Conservation (phyloP, 2,888 invertebrate species). For the Lepidocyrtoides sp. region DNA sequence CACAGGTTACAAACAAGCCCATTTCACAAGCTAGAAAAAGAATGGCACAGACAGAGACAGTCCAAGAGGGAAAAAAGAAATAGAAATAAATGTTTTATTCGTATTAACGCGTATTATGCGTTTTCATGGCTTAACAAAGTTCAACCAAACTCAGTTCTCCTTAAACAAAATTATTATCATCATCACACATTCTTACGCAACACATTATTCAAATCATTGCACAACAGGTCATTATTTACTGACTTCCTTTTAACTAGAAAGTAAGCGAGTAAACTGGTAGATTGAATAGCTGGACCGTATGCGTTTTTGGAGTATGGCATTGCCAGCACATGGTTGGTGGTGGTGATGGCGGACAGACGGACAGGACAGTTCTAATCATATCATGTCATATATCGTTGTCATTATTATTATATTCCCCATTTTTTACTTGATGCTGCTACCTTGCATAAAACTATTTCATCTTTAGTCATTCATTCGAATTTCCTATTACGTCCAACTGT, state of each 20-base stretch:
- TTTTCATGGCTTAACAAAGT: neutral
- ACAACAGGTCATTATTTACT: conserved; percentile 56
- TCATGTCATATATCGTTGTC: conserved; percentile 21
- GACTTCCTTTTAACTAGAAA: conserved; percentile 27
- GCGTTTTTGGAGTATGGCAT: too few relatives aligned
- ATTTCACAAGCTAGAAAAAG: neutral
- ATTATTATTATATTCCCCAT: conserved; percentile 27
- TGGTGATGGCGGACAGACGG: too few relatives aligned
- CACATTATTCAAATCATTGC: conserved; percentile 61
- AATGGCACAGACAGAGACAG: too few relatives aligned
- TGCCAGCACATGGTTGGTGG: neutral
- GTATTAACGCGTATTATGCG: too few relatives aligned
- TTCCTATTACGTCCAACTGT: neutral
- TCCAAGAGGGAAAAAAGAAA: neutral
- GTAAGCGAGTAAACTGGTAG: too few relatives aligned
- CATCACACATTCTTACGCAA: conserved; percentile 52
- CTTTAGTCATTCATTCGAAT: neutral
- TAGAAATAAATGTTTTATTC: neutral
- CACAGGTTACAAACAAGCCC: conserved; percentile 40
- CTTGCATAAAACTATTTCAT: neutral
- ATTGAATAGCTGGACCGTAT: too few relatives aligned
- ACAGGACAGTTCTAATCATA: conserved; percentile 49
- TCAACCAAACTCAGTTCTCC: neutral
- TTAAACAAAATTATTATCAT: conserved; percentile 67
- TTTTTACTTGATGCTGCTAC: neutral